Conservation (phyloP, 2,888 invertebrate genomes). For the Netelia inedita region DNA sequence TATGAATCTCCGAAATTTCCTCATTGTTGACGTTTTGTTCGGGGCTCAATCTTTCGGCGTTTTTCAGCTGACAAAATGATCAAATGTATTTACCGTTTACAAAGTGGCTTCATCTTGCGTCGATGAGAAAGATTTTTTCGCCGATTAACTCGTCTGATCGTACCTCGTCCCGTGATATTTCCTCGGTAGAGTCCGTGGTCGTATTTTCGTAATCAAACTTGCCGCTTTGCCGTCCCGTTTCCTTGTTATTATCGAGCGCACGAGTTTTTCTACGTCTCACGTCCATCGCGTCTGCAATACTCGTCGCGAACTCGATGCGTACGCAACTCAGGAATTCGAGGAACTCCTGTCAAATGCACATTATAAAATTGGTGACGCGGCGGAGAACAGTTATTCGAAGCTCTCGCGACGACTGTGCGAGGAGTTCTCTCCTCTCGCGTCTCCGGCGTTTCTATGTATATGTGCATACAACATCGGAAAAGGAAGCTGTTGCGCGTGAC, state of each 20-base stretch:
- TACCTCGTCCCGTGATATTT: conserved; percentile 64
- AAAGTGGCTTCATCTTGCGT: background rate
- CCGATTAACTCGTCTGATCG: background rate
- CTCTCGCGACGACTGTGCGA: conserved; percentile 8
- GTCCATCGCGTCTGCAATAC: conserved; percentile 74
- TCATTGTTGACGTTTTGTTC: conserved; percentile 3
- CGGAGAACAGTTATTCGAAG: conserved; percentile 61
- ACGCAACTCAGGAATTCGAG: background rate
- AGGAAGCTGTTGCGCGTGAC: conserved; percentile 39
- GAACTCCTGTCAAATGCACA: conserved; percentile 45
- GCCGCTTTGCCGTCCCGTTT: conserved; percentile 72
- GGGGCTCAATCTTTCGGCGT: conserved; percentile 6
- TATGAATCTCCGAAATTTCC: conserved; percentile 6
- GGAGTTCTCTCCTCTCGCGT: background rate
- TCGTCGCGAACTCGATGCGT: conserved; percentile 6
- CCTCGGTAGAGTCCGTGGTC: conserved; percentile 50
- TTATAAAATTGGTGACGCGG: conserved; percentile 63
- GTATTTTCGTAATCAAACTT: conserved; percentile 74
- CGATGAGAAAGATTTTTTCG: background rate
- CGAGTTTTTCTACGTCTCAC: conserved; percentile 78
- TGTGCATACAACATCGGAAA: background rate
- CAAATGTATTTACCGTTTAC: background rate
- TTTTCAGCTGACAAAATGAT: conserved; percentile 5
- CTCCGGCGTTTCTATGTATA: background rate
- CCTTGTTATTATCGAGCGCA: conserved; percentile 72